Base-by-base conservation (phyloP, 2,113 vertebrate species). In the Empidonax alnorum region DNA sequence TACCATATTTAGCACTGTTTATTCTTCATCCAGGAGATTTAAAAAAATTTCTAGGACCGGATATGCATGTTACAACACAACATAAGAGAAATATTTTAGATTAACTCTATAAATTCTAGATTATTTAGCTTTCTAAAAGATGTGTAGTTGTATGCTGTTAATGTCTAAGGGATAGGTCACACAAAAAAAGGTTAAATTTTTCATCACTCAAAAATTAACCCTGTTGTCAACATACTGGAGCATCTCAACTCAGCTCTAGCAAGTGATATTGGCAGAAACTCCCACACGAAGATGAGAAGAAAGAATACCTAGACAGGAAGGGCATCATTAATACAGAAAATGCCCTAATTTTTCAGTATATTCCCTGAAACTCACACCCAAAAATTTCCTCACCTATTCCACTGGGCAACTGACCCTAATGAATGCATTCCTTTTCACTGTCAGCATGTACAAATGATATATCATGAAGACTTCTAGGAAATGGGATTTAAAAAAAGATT, bases 1-100 rank as follows among this genome's bases (percentile, higher is more conserved):
- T 97, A 92, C 97, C 96, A 97, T 98, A 98, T 98, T 97, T 97
- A 98, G 94, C 91, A 96, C 91, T 98, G 92, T 95, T 97, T 97
- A 96, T 96, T 96, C 92, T 95, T 95, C 95, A 96, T 93, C 95
- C 80, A 97, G 80, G 92, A 92, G 90, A 74, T 41, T 90, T 97
- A 37, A 49, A 55, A 44, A 73, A 66, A 95, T 92, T 94, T 96
- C 88, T 94, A 96, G 84, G 92, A 90, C 79, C 66, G 53, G 93
- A 96, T 96, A 94, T 5, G 31, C 82, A 82, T 92, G 93, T 82
- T 95, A 90, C 95, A 98, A 97, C 94, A 97, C 80, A 97, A 56
- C 78, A 74, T 69, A 89, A 89, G 88, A 92, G 89, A 94, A 97
- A 97, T 89, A 92, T 42, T 97, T 96, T 83, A 96, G 82, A 77